Evolutionary conservation across 1,140 invertebrate species (phyloP), one percentile per base, ranked within the genome.

Genomic region (Oncopodura yosiiana): DNA sequence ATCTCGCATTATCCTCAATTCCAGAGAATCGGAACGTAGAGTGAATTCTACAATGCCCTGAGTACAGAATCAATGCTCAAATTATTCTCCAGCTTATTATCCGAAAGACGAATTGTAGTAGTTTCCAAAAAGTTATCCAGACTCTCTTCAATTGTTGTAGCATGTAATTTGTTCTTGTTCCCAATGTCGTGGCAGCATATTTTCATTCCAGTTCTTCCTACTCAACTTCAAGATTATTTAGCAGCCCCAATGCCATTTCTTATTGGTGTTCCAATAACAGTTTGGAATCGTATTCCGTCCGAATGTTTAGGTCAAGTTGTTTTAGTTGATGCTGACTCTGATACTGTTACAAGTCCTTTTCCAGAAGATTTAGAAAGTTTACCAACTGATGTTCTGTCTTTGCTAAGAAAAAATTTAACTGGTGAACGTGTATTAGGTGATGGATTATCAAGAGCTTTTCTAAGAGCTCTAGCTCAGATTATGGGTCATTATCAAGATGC

Each of bases 121-220:
- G 87, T 83, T 4, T 94, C 91, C 0, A 83, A 82, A 57, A 84
- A 83, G 68, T 74, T 94, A 50, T 88, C 84, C 63, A 77, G 87
- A 53, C 73, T 97, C 37, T 91, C 88, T 58, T 87, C 91, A 1
- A 94, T 92, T 67, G 86, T 96, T 16, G 90, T 95, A 71, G 90
- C 92, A 4, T 87, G 89, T 6, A 93, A 93, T 69, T 81, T 87
- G 53, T 79, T 95, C 27, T 79, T 97, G 26, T 96, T 94, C 73
- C 94, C 94, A 3, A 94, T 97, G 90, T 83, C 85, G 61, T 97
- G 94, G 93, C 93, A 97, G 70, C 91, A 96, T 67, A 90, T 97
- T 66, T 96, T 89, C 68, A 96, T 97, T 70, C 92, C 94, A 26
- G 83, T 94, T 58, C 69, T 97, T 58, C 92, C 93, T 16, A 75